Evolutionary conservation across 1,140 invertebrate genomes (phyloP).

Genomic region (Microplitis mediator): DNA sequence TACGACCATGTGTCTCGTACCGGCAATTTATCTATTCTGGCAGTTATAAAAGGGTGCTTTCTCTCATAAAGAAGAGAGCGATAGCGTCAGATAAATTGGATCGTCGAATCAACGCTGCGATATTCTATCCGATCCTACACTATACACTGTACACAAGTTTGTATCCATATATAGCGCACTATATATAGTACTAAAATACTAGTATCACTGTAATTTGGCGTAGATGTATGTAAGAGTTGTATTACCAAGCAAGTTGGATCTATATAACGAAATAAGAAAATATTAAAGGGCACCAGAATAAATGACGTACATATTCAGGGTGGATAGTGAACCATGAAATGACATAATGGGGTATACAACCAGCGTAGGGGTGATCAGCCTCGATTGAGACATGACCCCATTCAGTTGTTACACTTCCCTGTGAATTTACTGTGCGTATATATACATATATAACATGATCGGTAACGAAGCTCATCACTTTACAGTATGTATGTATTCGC

Average conservation of each 20-base stretch:
- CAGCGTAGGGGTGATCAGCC: constrained; percentile 25
- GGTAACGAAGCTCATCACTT: neutral
- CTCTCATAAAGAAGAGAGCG: neutral
- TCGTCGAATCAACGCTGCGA: constrained; percentile 1
- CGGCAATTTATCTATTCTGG: neutral
- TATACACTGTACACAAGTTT: no score
- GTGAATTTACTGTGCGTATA: neutral
- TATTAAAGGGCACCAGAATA: constrained; percentile 14
- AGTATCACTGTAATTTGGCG: neutral
- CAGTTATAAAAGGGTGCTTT: neutral
- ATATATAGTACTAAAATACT: no score
- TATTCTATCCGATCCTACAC: neutral
- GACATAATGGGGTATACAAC: constrained; percentile 30
- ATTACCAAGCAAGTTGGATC: neutral
- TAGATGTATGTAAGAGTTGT: constrained; percentile 6
- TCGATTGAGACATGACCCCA: constrained; percentile 28
- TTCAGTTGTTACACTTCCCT: neutral
- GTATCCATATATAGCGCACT: no score
- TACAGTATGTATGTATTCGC: no score
- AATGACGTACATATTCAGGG: constrained; percentile 32
- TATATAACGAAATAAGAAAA: constrained; percentile 8
- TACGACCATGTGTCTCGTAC: no score
- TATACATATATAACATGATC: constrained; percentile 9
- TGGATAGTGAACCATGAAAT: constrained; percentile 32
- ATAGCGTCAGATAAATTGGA: neutral